Conservation (phyloP, 2,888 invertebrate genomes). For the Tinea pellionella region DNA sequence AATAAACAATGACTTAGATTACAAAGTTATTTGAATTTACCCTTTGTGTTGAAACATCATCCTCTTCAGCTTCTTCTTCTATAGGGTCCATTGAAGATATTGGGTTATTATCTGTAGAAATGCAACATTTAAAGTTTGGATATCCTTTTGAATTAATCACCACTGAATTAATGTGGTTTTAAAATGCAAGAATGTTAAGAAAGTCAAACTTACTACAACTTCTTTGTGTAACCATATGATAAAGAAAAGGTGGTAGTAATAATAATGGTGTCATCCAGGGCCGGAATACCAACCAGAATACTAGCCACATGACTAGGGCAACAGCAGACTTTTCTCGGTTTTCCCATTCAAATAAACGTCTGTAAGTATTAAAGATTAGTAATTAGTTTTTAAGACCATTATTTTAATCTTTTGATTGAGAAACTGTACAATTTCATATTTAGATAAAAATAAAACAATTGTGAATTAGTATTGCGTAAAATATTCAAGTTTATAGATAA, state of each 20-base stretch:
- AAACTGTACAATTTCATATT: too few relatives aligned
- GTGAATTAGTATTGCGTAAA: too few relatives aligned
- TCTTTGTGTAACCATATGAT: conserved; percentile 23
- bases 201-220: conserved; percentile 32
- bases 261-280: conserved; percentile 17
- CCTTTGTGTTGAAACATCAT: conserved; percentile 43
- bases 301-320: conserved; percentile 16
- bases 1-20: not conserved
- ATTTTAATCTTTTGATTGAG: too few relatives aligned
- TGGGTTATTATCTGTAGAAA: conserved; percentile 32
- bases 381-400: not conserved
- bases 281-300: conserved; percentile 17
- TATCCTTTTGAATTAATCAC: not conserved
- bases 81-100: conserved; percentile 28
- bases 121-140: not conserved
- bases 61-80: conserved; percentile 46
- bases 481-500: too few relatives aligned
- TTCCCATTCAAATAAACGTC: conserved; percentile 18
- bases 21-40: conserved; percentile 22
- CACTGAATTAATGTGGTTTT: too few relatives aligned
- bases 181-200: too few relatives aligned
- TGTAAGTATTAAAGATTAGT: conserved; percentile 10
- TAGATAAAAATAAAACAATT: too few relatives aligned
- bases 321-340: conserved; percentile 16
- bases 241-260: conserved; percentile 17